Base-by-base conservation (phyloP, 2,797 vertebrate genomes). In the Hylomyscus alleni region DNA sequence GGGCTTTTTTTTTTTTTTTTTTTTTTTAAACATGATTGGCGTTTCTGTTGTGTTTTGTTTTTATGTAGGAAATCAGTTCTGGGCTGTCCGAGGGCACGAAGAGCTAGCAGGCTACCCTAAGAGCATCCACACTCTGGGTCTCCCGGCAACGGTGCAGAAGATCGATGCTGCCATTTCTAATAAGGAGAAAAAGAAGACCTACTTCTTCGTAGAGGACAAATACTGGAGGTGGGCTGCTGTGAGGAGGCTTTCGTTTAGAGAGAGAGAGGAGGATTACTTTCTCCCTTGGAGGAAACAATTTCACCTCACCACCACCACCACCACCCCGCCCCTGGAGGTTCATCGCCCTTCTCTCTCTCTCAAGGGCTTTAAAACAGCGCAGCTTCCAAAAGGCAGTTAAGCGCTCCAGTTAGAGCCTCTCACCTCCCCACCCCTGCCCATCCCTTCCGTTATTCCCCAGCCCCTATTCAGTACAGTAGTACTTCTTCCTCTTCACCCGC, bases 171-270 rank as follows among this genome's bases (percentile, higher is more conserved):
- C 98, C 0, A 40, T 99, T 67, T 97, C 98, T 56, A 98, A 99
- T 22, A 96, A 90, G 20, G 75, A 92, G 0, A 98, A 98, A 50
- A 97, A 97, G 84, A 99, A 98, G 98, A 99, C 98, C 0, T 98
- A 99, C 52, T 99, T 99, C 97, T 99, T 99, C 86, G 97, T 98
- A 0, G 98, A 95, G 47, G 95, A 95, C 19, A 67, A 96, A 67
- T 99, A 99, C 97, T 99, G 98, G 98, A 99, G 99, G 99, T 99
- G 97, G 98, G 93, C 13, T 1, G 56, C 4, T 7, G 56, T 12
- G 20, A 9, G 24, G 60, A 44, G 29, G 29, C 26, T 31, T 89
- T 44, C 58, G 8, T 26, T 22, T n/a, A 15, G 11, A 93, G 37
- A n/a, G n/a, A n/a, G 37, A 24, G 22, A 47, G 69, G 20, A 20